Percentiles rank a stretch among this genome's conserved stretches.
Conservation (phyloP, 2,888 invertebrate species). For the Subacronicta megacephala region DNA sequence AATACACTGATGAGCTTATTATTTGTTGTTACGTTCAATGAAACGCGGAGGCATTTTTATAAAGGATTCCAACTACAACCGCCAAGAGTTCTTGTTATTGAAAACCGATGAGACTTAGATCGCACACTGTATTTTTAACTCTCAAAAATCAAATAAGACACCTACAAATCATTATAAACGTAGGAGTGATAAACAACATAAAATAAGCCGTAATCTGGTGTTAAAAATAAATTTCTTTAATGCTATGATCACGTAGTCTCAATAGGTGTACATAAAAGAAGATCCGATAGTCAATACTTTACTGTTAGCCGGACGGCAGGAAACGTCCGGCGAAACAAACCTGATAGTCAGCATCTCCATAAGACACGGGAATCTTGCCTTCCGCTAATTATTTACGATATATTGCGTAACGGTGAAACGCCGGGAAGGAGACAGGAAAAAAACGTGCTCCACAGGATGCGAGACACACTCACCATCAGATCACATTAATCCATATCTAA, state of each 20-base stretch:
- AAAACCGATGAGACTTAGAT: slow-evolving; percentile 21
- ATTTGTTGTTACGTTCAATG: slow-evolving; percentile 43
- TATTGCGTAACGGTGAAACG: slow-evolving; percentile 90
- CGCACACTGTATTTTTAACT: not conserved
- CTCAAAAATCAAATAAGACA: too few relatives aligned
- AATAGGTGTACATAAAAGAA: slow-evolving; percentile 65
- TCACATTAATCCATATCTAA: slow-evolving; percentile 63
- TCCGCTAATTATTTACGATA: slow-evolving; percentile 90
- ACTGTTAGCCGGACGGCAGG: slow-evolving; percentile 79
- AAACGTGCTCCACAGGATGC: slow-evolving; percentile 87
- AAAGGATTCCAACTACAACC: slow-evolving; percentile 15
- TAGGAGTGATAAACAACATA: slow-evolving; percentile 27
- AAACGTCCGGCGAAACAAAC: slow-evolving; percentile 83
- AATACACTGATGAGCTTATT: slow-evolving; percentile 46
- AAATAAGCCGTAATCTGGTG: slow-evolving; percentile 25
- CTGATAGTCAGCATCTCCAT: slow-evolving; percentile 84
- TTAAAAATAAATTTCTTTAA: slow-evolving; percentile 43
- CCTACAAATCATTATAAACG: slow-evolving; percentile 2
- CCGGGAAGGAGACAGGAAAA: slow-evolving; percentile 87
- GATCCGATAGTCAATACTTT: slow-evolving; percentile 46
- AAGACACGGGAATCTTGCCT: slow-evolving; percentile 89
- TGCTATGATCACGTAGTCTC: slow-evolving; percentile 53
- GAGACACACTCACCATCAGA: slow-evolving; percentile 71
- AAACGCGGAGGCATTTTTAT: slow-evolving; percentile 38
- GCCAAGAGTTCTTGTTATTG: slow-evolving; percentile 17